phyloP scores from a whole-genome alignment of 1,140 invertebrate species.

The Notospermus geniculatus region DNA sequence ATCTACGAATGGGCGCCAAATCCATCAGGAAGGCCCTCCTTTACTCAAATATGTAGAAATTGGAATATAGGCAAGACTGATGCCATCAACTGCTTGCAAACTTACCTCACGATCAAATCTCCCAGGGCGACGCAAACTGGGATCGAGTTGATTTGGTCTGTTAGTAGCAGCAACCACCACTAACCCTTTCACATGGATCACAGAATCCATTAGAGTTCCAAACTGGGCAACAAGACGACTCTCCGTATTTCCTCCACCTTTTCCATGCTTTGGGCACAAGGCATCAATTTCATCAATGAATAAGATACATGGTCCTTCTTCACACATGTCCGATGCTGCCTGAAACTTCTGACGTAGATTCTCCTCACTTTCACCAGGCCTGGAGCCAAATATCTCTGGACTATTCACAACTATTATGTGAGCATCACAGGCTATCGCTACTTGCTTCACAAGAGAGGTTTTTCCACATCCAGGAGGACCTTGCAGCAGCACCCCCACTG shows the following conservation, averaged over 20 bases:
- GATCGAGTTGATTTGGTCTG: slow-evolving; percentile 34
- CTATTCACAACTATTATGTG: slow-evolving; percentile 38
- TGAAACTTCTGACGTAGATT: slow-evolving; percentile 37
- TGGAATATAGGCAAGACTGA: background rate
- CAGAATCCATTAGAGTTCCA: slow-evolving; percentile 33
- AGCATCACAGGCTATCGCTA: slow-evolving; percentile 31
- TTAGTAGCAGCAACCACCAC: slow-evolving; percentile 50
- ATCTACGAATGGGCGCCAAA: background rate
- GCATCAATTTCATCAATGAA: slow-evolving; percentile 52
- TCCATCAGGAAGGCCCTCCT: background rate
- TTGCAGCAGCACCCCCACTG: slow-evolving; percentile 35
- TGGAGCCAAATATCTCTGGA: slow-evolving; percentile 39
- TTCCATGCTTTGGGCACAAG: slow-evolving; percentile 31
- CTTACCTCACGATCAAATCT: slow-evolving; percentile 47
- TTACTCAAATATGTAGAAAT: background rate
- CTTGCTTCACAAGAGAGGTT: slow-evolving; percentile 37
- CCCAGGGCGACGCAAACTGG: slow-evolving; percentile 37
- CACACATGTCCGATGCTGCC: slow-evolving; percentile 29
- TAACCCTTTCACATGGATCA: slow-evolving; percentile 21
- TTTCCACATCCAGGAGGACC: slow-evolving; percentile 52
- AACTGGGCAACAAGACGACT: slow-evolving; percentile 29
- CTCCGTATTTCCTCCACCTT: slow-evolving; percentile 21
- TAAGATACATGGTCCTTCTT: slow-evolving; percentile 43
- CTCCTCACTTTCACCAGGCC: slow-evolving; percentile 43
- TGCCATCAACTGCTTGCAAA: background rate